A percentile compares a stretch with the other conserved stretches of the same genome.
phyloP scores from a whole-genome alignment of 2,797 vertebrate species.

The Sorex maritimensis region DNA sequence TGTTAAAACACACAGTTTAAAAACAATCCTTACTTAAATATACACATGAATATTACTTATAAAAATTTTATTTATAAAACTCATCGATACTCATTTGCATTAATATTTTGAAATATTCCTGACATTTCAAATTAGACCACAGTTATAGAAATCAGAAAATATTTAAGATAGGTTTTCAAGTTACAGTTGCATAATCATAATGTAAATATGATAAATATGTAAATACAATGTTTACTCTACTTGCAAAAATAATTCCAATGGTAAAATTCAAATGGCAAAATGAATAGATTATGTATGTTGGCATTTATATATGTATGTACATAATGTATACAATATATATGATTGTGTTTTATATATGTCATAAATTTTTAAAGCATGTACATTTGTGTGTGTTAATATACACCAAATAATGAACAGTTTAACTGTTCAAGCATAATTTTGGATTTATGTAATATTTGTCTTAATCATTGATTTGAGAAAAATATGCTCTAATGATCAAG shows the following conservation, averaged over 20 bases:
- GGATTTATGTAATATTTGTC: background rate
- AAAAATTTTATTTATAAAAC: background rate
- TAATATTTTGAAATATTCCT: slow-evolving; percentile 29
- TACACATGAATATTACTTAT: background rate
- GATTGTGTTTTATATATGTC: background rate
- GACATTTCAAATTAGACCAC: background rate
- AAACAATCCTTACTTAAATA: background rate
- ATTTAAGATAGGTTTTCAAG: background rate
- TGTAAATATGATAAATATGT: background rate
- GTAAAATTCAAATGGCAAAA: background rate
- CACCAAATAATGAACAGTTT: background rate
- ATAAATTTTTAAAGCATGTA: no score
- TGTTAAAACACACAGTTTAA: slow-evolving; percentile 2
- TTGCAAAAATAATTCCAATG: background rate
- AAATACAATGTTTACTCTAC: background rate
- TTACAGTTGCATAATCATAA: background rate
- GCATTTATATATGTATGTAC: background rate
- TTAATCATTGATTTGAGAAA: background rate
- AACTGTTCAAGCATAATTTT: slow-evolving; percentile 9
- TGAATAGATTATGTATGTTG: background rate
- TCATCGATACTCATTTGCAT: background rate
- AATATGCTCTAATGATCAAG: no score
- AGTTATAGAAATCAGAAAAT: slow-evolving; percentile 22
- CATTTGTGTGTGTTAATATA: background rate
- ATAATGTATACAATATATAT: background rate